Evolutionary conservation across 37 sponge, comb jelly and placozoan species (phyloP).

Genomic region (Haliclona indistincta): DNA sequence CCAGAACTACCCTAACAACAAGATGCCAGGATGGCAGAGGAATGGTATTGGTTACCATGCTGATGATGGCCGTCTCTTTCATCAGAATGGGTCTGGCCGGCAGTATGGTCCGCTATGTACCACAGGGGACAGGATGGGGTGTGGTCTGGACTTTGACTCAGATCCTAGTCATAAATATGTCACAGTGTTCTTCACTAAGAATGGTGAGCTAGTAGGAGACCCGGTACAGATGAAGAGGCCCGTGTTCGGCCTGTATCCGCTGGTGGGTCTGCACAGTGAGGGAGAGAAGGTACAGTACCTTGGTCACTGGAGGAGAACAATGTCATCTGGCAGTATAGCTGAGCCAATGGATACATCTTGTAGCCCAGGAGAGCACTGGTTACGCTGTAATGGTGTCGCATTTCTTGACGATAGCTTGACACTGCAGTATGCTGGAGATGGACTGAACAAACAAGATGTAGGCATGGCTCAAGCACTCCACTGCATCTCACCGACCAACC

Average conservation of each 20-base stretch:
- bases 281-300: conserved; percentile 74
- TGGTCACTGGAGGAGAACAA: conserved; percentile 50
- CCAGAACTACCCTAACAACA: conserved; percentile 37
- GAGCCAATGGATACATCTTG: conserved; percentile 45
- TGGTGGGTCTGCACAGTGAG: conserved; percentile 77
- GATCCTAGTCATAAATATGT: conserved; percentile 51
- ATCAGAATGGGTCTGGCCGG: conserved; percentile 63
- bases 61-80: conserved; percentile 70
- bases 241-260: conserved; percentile 68
- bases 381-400: conserved; percentile 60
- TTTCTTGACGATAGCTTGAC: conserved; percentile 59
- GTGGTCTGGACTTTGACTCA: conserved; percentile 64
- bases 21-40: conserved; percentile 80
- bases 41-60: conserved; percentile 83
- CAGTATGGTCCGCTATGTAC: conserved; percentile 68
- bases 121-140: conserved; percentile 77
- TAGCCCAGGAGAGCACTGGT: conserved; percentile 48
- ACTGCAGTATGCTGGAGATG: conserved; percentile 60
- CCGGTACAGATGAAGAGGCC: conserved; percentile 64
- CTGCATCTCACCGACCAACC: conserved; percentile 39
- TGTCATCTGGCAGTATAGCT: conserved; percentile 17
- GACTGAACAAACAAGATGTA: conserved; percentile 49
- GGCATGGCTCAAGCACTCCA: conserved; percentile 65
- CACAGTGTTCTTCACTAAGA: conserved; percentile 86
- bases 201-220: conserved; percentile 61